A percentile compares a stretch with the other conserved stretches of the same genome.
These are phyloP conservation scores for Anoplolepis gracilipes DNA, from an alignment of 1,140 invertebrate genomes.

Conservation along the genomic window DNA sequence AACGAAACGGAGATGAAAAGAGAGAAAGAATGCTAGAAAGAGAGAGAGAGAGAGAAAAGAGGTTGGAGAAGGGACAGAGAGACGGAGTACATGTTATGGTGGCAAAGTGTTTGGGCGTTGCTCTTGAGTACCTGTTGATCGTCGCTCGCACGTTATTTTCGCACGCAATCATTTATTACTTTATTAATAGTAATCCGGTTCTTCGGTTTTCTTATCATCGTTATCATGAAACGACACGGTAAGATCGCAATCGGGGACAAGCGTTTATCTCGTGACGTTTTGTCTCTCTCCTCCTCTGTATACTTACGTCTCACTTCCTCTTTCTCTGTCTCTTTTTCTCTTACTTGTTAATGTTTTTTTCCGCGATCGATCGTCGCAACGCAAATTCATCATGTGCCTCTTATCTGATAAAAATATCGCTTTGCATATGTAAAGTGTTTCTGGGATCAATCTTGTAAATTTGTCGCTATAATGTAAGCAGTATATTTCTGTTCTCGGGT, in stretches of 20 bases:
- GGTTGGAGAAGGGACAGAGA: slow-evolving; percentile 19
- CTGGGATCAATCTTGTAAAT: background rate
- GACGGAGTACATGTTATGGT: slow-evolving; percentile 48
- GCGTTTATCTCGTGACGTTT: slow-evolving; percentile 1
- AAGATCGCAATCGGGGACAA: background rate
- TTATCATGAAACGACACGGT: slow-evolving; percentile 52
- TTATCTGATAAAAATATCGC: slow-evolving; percentile 36
- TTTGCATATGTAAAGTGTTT: background rate
- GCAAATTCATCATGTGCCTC: background rate
- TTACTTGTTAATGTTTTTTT: slow-evolving; percentile 41
- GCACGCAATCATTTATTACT: background rate
- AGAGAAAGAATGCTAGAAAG: background rate
- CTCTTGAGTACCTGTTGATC: slow-evolving; percentile 70
- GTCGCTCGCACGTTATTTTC: slow-evolving; percentile 16
- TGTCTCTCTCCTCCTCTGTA: background rate
- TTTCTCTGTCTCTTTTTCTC: background rate
- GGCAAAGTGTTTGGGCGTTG: slow-evolving; percentile 66
- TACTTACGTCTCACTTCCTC: background rate
- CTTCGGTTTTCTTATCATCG: background rate
- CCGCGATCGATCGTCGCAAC: background rate
- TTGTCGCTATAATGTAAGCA: background rate
- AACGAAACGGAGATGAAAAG: background rate
- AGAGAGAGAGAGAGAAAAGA: background rate
- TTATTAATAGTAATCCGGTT: background rate
- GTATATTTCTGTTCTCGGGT: background rate